Evolutionary conservation across 2,888 invertebrate species (phyloP).

Genomic region (Lumbricus terrestris): DNA sequence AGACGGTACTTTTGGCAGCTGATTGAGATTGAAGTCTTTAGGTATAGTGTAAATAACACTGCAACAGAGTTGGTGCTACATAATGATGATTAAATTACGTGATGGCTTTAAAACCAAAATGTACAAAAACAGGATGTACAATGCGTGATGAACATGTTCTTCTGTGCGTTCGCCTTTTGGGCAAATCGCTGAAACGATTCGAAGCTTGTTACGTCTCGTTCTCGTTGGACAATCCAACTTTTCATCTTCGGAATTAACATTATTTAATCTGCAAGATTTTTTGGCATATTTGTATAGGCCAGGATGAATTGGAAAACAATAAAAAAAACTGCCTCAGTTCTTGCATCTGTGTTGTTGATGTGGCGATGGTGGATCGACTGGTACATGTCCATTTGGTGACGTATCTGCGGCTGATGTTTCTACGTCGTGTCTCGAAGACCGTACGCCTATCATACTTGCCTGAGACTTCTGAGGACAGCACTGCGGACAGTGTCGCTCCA

Average conservation of each 20-base stretch:
- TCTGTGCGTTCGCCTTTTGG: background rate
- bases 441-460: background rate
- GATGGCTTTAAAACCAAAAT: background rate
- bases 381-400: background rate
- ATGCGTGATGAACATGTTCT: background rate
- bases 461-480: slow-evolving; percentile 59
- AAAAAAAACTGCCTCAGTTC: background rate
- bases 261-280: background rate
- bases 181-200: background rate
- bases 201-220: background rate
- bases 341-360: background rate
- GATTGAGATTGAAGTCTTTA: background rate
- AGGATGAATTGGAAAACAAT: background rate
- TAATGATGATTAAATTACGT: background rate
- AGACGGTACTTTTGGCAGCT: background rate
- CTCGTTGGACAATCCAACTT: background rate
- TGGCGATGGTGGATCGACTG: background rate
- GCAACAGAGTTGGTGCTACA: background rate
- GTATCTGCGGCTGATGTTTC: background rate
- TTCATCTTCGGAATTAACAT: background rate
- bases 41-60: background rate
- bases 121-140: background rate
- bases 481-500: slow-evolving; percentile 74
- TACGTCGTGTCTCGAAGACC: background rate
- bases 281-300: slow-evolving; percentile 3